These are phyloP conservation scores for Brassicogethes aeneus DNA, from an alignment of 2,888 invertebrate genomes.

Conservation along the genomic window DNA sequence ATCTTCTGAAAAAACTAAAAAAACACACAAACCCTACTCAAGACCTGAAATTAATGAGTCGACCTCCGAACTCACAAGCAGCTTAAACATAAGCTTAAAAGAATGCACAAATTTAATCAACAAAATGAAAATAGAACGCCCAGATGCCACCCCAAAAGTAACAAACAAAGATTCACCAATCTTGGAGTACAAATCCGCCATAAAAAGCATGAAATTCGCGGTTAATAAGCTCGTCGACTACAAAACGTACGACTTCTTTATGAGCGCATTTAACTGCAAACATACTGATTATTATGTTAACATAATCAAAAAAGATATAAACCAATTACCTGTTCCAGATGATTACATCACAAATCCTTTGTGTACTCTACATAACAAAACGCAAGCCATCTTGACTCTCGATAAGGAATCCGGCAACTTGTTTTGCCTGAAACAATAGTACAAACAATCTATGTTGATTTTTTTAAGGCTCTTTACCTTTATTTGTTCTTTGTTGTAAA, in stretches of 20 bases:
- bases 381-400: neutral
- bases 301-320: slow-evolving; percentile 11
- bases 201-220: neutral
- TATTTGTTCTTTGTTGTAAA: too few species aligned
- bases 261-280: neutral
- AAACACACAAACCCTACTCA: neutral
- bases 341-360: neutral
- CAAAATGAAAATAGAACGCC: neutral
- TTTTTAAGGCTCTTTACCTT: too few species aligned
- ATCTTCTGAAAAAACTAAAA: neutral
- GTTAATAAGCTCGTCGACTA: neutral
- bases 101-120: neutral
- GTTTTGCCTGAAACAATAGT: neutral
- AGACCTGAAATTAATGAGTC: neutral
- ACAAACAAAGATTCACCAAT: neutral
- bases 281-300: slow-evolving; percentile 13
- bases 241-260: neutral
- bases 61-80: neutral
- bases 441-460: too few species aligned
- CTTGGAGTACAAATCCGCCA: neutral
- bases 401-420: neutral
- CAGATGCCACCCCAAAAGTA: neutral
- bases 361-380: neutral
- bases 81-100: neutral
- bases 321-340: slow-evolving; percentile 2